Evolutionary conservation across 2,113 vertebrate species (phyloP), one percentile per base, ranked within the genome.

Genomic region (Sciurus niger): DNA sequence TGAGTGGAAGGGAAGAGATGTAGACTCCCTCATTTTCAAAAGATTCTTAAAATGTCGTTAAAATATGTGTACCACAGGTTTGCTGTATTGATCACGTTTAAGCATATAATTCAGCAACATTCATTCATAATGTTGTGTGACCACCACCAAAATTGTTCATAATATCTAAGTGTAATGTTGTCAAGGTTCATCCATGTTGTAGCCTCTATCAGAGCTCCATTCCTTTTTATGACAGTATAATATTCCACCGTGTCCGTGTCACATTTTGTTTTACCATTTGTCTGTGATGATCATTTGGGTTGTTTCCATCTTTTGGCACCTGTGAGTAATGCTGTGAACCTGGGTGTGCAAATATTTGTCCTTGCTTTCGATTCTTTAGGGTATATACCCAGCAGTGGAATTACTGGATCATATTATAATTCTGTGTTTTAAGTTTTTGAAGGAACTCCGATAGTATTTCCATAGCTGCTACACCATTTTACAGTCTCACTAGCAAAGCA

Each of bases 201-300:
- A 12, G 6, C 12, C 0, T 2, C 14, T 2, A 4, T 28, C 30
- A 34, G 72, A 67, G 6, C 20, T 8, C 22, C 20, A 2, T 40
- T 82, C 65, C 79, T 73, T 30, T 77, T 53, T 34, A 43, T 3
- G 30, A 16, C 34, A 34, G 40, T 48, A 17, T 63, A 46, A 10
- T n/a, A 11, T 43, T 90, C 70, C 43, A 4, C 1, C 1, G 20
- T 32, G 12, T 16, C 25, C 1, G 17, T 22, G 17, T 22, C 9
- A 2, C 11, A 1, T 8, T 46, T 25, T n/a, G 48, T 37, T 68
- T 37, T 60, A 30, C 12, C 30, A 10, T 32, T 53, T 40, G 34
- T 37, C 53, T 25, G 20, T 11, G 18, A 4, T 0, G 37, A 53
- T 13, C 53, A 1, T 8, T 25, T 25, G 60, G 34, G 55, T 30